Evolutionary conservation across 2,797 vertebrate species (phyloP), one percentile per base, ranked within the genome.

Genomic region (Sebastes matsubarae): DNA sequence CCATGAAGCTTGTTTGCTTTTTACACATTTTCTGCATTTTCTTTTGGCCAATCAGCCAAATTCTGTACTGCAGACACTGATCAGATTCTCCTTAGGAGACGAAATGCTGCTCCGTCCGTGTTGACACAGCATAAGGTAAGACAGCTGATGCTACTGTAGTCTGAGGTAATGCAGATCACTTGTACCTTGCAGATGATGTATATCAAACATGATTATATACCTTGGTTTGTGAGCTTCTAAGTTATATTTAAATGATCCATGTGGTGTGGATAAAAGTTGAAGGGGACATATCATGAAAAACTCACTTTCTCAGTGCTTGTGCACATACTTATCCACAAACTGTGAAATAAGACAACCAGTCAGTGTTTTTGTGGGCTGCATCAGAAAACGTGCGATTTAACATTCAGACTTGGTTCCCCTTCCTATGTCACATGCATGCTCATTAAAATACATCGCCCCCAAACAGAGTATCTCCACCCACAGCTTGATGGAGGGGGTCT

Each of bases 101-200:
- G 9, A 73, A 64, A 42, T 25, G 32, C 54, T 38, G 54, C 32
- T 5, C 24, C 8, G 6, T 11, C 29, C 6, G 3, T 16, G 36
- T 18, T 27, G 27, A 75, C 27, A n/a, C 68, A 29, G 24, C 55
- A 22, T 24, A n/a, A 27, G 38, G 12, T 46, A 4, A 25, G 25
- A 72, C 67, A 71, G 18, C 8, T 32, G 12, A 70, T 22, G 13
- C 16, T 6, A 27, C 29, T 55, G 50, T 57, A 52, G 61, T 65
- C 38, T 66, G 58, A 73, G 30, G 20, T 27, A 73, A 77, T 27
- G 72, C 64, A 66, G 34, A 34, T 66, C 54, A 52, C 73, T 72
- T 59, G 34, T 27, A 52, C 30, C 32, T 25, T 22, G 0, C 42
- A 63, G 20, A 71, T 38, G 20, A 66, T 20, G 18, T 38, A 20